Evolutionary conservation across 2,797 vertebrate species (phyloP), one percentile per base, ranked within the genome.

Genomic region (Aeoliscus strigatus): DNA sequence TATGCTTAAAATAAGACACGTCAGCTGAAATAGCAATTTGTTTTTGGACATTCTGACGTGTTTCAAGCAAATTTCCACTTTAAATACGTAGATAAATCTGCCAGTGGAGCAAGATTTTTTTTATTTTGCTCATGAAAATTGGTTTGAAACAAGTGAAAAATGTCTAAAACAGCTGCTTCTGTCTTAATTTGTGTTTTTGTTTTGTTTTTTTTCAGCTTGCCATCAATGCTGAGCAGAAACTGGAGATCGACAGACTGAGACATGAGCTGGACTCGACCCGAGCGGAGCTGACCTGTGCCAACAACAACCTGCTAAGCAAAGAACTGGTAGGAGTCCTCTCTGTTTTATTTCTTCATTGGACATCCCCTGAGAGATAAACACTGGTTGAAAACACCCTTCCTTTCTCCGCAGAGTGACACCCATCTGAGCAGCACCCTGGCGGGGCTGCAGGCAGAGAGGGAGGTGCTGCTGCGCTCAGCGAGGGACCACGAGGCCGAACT

Each of bases 241-340:
- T 91, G 38, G 86, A 93, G 71, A 80, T 98, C 7, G 91, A 94
- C 51, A 51, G 60, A 0, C 59, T 98, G 67, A 91, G 86, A 53
- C 81, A 73, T 28, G 92, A 97, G 82, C 63, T 89, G 75, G 82
- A 94, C 75, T 81, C 86, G n/a, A 47, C 85, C 31, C 69, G 89
- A 77, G 73, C 75, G 48, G 57, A 91, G 61, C 51, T 79, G 70
- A 14, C 71, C 28, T 39, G 83, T 30, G 51, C 70, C 12, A 81
- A 88, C 65, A 3, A 53, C 83, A 40, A 71, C 68, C 51, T 89
- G 71, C 63, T 86, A 27, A 83, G 61, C 75, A 86, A 66, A 69
- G 87, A 88, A 12, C 74, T 82, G 82, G 88, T 86, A 9, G 1
- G 34, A 37, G 10, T 2, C 0, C 4, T 4, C 21, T 17, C 14